Conservation (phyloP, 2,113 vertebrate genomes). For the Hyla sarda region DNA sequence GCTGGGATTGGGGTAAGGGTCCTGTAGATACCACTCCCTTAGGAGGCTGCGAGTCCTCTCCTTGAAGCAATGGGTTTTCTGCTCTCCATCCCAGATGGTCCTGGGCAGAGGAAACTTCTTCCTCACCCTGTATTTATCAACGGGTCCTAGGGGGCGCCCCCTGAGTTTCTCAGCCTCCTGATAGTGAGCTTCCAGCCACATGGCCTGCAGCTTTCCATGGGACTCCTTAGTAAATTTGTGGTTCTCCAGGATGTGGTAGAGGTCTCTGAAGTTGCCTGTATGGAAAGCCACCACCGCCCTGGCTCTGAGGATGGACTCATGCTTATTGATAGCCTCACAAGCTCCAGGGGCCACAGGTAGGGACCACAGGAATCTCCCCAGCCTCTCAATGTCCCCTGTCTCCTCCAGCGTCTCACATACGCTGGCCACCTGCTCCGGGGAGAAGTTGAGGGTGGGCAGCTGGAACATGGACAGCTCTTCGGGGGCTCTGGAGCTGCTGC, state of each 20-base stretch:
- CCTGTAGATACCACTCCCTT: conserved; percentile 99
- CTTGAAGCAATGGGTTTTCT: conserved; percentile 99
- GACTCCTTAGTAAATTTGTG: conserved; percentile 99
- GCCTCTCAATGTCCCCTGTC: conserved; percentile 98
- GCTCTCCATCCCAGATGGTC: conserved; percentile 99
- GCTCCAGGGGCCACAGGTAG: conserved; percentile 98
- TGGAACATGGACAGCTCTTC: conserved; percentile 99
- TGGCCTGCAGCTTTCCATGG: conserved; percentile 97
- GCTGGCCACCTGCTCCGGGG: conserved; percentile 99
- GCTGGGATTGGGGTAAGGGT: conserved; percentile 99
- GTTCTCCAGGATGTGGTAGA: conserved; percentile 99
- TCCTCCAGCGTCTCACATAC: conserved; percentile 99
- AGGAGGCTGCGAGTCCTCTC: conserved; percentile 98
- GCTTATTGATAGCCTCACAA: conserved; percentile 99
- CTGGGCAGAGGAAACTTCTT: conserved; percentile 99
- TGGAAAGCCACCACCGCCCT: conserved; percentile 98
- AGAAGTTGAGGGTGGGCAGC: conserved; percentile 99
- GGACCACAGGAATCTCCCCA: conserved; percentile 98
- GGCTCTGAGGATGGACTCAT: conserved; percentile 98
- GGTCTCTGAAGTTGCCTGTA: conserved; percentile 99
- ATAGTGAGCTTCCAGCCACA: conserved; percentile 99
- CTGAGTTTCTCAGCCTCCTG: conserved; percentile 99
- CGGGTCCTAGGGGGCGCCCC: conserved; percentile 95
- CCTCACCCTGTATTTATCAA: conserved; percentile 98
- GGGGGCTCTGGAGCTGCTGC: conserved; percentile 85